These are phyloP conservation scores for Pogoniulus pusillus DNA, from an alignment of 2,797 vertebrate species.

Conservation along the genomic window DNA sequence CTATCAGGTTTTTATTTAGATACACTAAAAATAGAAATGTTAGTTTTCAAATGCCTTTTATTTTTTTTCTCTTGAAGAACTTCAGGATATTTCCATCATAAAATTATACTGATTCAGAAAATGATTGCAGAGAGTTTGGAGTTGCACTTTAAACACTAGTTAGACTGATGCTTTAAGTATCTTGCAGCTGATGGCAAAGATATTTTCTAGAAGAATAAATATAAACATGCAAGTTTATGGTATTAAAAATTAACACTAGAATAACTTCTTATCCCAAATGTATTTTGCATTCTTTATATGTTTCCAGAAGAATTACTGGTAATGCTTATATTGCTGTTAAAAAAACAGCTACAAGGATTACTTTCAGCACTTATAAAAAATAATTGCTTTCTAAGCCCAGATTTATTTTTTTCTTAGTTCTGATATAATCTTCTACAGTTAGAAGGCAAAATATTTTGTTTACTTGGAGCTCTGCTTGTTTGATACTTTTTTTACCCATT, in stretches of 20 bases:
- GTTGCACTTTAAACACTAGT: background rate
- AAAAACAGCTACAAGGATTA: background rate
- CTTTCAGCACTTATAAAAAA: background rate
- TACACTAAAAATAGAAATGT: background rate
- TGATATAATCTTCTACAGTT: background rate
- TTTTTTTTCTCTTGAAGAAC: background rate
- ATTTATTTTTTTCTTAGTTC: background rate
- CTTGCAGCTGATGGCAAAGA: background rate
- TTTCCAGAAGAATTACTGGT: background rate
- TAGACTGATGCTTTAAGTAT: background rate
- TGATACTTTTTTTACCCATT: background rate
- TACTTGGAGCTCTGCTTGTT: background rate
- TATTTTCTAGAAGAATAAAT: background rate
- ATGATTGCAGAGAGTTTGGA: background rate
- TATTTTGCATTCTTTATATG: background rate
- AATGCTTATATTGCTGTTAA: background rate
- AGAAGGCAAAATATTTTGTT: constrained; percentile 7
- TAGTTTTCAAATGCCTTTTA: background rate
- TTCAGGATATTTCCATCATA: background rate
- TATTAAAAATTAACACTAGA: background rate
- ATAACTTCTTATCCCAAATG: background rate
- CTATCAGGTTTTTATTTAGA: background rate
- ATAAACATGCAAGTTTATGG: background rate
- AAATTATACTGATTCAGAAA: background rate
- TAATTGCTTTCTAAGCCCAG: background rate